These are phyloP conservation scores for Martes martes DNA, from an alignment of 2,113 vertebrate species.

Conservation along the genomic window DNA sequence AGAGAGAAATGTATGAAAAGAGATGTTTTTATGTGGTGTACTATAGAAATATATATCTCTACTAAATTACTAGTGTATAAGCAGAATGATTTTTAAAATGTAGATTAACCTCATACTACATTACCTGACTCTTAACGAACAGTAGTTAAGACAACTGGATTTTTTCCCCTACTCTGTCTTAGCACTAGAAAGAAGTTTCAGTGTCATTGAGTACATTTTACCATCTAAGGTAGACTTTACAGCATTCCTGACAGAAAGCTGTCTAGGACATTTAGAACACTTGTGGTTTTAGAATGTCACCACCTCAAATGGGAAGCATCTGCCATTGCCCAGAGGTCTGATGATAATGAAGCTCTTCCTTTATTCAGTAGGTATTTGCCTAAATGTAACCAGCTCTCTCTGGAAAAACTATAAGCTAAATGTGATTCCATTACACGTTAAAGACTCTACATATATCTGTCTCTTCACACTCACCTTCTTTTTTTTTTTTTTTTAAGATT, in stretches of 20 bases:
- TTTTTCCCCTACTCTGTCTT: not conserved
- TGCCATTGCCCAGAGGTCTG: not conserved
- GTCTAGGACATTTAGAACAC: not conserved
- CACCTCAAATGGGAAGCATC: not conserved
- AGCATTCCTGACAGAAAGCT: not conserved
- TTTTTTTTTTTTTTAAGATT: too few species aligned
- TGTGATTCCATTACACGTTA: not conserved
- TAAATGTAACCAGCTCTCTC: not conserved
- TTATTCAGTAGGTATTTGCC: not conserved
- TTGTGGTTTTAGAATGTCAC: not conserved
- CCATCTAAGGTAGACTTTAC: not conserved
- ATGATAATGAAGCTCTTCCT: not conserved
- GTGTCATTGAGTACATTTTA: not conserved
- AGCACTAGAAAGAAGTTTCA: not conserved
- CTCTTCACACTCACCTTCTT: not conserved
- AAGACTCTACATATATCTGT: not conserved
- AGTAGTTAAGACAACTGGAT: not conserved
- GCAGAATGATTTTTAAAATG: not conserved
- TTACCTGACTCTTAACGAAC: not conserved
- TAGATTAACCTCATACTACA: not conserved
- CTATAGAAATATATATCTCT: not conserved
- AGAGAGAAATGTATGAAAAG: not conserved
- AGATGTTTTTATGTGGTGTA: not conserved
- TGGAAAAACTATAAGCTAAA: not conserved
- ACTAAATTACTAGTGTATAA: not conserved